phyloP scores from a whole-genome alignment of 2,797 vertebrate genomes.

The Arctocebus calabarensis region DNA sequence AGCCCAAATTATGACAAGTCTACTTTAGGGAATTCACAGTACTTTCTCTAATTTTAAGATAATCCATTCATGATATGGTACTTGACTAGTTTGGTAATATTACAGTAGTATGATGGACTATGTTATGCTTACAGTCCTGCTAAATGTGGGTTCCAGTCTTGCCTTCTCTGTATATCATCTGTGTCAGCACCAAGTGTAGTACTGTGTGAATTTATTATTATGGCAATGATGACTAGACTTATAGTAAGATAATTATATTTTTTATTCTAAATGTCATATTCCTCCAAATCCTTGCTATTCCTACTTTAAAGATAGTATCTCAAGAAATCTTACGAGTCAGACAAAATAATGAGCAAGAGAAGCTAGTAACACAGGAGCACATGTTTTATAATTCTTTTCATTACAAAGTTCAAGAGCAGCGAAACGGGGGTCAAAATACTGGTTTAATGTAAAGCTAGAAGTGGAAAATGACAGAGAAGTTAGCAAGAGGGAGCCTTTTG shows the following conservation, averaged over 20 bases:
- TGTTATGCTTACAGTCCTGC: background rate
- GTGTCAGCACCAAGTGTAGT: conserved; percentile 23
- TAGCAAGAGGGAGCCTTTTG: background rate
- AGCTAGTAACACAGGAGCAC: background rate
- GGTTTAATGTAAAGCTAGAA: background rate
- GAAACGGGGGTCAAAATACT: background rate
- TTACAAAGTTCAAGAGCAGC: background rate
- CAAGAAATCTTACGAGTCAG: conserved; percentile 41
- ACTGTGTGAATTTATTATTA: conserved; percentile 56
- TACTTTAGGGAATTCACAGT: background rate
- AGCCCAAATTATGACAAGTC: background rate
- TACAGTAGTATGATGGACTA: background rate
- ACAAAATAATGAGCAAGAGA: background rate
- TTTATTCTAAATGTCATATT: conserved; percentile 58
- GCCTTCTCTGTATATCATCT: background rate
- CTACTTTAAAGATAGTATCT: conserved; percentile 36
- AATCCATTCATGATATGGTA: background rate
- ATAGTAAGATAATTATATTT: conserved; percentile 63
- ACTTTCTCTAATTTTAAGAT: background rate
- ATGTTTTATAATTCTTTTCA: background rate
- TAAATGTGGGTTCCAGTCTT: background rate
- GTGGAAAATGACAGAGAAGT: background rate
- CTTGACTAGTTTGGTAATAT: background rate
- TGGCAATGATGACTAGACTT: conserved; percentile 61
- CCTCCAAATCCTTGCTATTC: conserved; percentile 33